Conservation (phyloP, 1,140 invertebrate genomes). For the Gonatopus flavifemur region DNA sequence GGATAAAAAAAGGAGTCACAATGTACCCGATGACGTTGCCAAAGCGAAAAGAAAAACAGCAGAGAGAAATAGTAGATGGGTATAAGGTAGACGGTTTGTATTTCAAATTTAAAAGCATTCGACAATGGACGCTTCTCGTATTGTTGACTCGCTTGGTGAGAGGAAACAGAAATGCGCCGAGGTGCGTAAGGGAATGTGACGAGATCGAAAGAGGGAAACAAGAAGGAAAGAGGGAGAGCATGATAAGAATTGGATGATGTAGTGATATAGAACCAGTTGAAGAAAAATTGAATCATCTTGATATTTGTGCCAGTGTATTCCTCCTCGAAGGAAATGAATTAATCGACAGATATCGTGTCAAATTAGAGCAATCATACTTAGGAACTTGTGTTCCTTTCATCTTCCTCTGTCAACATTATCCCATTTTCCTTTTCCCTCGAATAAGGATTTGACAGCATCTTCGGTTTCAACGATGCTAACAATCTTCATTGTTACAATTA, state of each 20-base stretch:
- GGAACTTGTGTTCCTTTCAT: no score
- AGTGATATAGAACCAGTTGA: neutral
- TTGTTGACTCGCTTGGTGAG: slow-evolving; percentile 47
- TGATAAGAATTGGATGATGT: neutral
- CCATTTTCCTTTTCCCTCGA: no score
- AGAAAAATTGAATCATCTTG: no score
- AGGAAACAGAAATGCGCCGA: slow-evolving; percentile 15
- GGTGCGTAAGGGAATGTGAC: slow-evolving; percentile 1
- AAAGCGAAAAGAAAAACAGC: slow-evolving; percentile 7
- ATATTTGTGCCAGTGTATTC: no score
- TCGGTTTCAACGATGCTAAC: no score
- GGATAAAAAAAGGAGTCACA: neutral
- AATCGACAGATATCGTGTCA: no score
- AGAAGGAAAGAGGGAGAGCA: slow-evolving; percentile 12
- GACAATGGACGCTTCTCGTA: slow-evolving; percentile 52
- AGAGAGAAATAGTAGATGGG: slow-evolving; percentile 11
- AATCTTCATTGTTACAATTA: no score
- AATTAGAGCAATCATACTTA: no score
- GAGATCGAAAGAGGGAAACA: neutral
- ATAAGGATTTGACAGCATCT: no score
- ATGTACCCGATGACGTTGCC: neutral
- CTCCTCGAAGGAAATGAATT: no score
- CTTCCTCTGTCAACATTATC: no score
- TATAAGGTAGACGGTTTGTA: slow-evolving; percentile 51
- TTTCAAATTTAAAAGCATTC: slow-evolving; percentile 59